phyloP scores from a whole-genome alignment of 1,140 invertebrate genomes.

The Goniozus legneri region DNA sequence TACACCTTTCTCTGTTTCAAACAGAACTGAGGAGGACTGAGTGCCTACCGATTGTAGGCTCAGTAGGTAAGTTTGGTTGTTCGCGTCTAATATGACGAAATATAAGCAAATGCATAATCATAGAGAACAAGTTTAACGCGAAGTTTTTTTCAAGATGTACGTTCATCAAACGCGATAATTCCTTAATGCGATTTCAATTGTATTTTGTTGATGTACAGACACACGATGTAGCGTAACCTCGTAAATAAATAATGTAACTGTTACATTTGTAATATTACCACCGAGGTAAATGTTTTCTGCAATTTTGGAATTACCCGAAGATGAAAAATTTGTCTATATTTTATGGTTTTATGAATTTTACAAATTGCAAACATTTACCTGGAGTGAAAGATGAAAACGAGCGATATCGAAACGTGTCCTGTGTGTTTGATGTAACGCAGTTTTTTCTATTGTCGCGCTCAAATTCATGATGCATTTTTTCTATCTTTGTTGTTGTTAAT shows the following conservation, averaged over 20 bases:
- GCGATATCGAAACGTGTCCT: not conserved
- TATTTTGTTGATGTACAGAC: no score
- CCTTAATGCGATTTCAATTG: no score
- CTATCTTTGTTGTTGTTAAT: constrained; percentile 48
- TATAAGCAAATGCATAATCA: no score
- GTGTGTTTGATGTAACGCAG: constrained; percentile 12
- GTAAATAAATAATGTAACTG: no score
- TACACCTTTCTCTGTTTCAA: constrained; percentile 54
- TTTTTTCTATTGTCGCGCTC: constrained; percentile 26
- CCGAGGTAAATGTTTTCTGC: constrained; percentile 5
- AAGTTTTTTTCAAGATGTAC: no score
- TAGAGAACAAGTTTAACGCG: no score
- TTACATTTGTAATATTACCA: not conserved
- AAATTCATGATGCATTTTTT: constrained; percentile 37
- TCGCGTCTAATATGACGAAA: constrained; percentile 39
- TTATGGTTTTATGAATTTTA: no score
- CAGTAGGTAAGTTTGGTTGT: constrained; percentile 51
- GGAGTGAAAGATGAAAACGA: constrained; percentile 13
- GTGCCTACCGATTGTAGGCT: constrained; percentile 48
- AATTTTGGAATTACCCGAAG: no score
- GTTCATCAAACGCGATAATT: no score
- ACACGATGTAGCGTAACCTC: no score
- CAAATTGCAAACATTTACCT: constrained; percentile 35
- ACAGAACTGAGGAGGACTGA: constrained; percentile 53
- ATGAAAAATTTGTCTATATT: no score